Evolutionary conservation across 2,797 vertebrate species (phyloP).

Genomic region (Falco berigora): DNA sequence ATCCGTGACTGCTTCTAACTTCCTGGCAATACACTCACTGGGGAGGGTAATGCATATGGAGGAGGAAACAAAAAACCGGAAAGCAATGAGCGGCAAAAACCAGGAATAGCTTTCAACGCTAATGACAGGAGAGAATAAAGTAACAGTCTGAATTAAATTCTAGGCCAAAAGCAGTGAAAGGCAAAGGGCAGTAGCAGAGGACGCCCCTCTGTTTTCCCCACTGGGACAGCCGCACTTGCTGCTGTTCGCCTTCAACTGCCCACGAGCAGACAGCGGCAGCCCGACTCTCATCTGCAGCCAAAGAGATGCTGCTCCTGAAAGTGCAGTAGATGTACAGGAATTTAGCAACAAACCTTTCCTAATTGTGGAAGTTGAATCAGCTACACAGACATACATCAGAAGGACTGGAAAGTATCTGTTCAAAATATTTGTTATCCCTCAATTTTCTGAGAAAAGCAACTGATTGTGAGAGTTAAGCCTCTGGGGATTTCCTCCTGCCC

Average conservation of each 20-base stretch:
- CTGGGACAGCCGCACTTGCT: background rate
- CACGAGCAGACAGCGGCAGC: background rate
- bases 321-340: slow-evolving; percentile 18
- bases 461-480: background rate
- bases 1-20: background rate
- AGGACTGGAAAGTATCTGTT: background rate
- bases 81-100: background rate
- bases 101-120: background rate
- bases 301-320: background rate
- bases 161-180: background rate
- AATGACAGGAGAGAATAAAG: background rate
- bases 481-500: background rate
- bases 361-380: slow-evolving; percentile 6
- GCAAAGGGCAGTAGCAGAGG: background rate
- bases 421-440: background rate
- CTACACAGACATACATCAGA: background rate
- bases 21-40: background rate
- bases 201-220: background rate
- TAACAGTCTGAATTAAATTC: background rate
- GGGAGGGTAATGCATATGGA: background rate
- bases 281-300: background rate
- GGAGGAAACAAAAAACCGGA: background rate
- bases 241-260: background rate
- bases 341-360: background rate
- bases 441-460: background rate